Percentiles rank a stretch among this genome's conserved stretches.
Conservation (phyloP, 2,888 invertebrate species). For the Thyatira batis region DNA sequence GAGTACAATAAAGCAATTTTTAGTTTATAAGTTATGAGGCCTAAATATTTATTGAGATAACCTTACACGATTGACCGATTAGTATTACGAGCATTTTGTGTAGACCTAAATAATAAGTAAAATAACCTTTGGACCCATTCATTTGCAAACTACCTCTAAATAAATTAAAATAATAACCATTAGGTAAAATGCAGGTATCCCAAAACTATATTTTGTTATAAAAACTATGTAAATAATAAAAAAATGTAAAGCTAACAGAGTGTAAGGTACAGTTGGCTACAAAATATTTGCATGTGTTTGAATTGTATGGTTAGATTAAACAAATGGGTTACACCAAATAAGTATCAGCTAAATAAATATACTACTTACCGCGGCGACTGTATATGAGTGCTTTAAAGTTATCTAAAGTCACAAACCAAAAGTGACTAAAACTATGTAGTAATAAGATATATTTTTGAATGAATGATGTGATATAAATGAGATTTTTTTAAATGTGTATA, state of each 20-base stretch:
- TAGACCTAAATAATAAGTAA: too few relatives aligned
- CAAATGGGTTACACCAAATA: not conserved
- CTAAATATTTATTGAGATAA: conserved; percentile 51
- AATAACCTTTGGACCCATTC: conserved; percentile 12
- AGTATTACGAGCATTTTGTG: conserved; percentile 33
- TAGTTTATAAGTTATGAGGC: conserved; percentile 47
- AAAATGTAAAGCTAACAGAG: not conserved
- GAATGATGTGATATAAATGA: conserved; percentile 76
- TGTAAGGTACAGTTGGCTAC: too few relatives aligned
- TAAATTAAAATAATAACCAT: too few relatives aligned
- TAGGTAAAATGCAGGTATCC: not conserved
- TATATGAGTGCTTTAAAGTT: conserved; percentile 14
- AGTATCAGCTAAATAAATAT: not conserved
- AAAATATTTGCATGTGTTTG: too few relatives aligned
- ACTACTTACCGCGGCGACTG: not conserved
- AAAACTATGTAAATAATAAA: not conserved
- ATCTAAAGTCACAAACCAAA: conserved; percentile 27
- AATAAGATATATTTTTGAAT: conserved; percentile 68
- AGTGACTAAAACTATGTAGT: conserved; percentile 36
- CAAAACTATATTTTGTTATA: not conserved
- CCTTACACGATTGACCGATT: conserved; percentile 15
- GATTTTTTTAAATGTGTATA: conserved; percentile 67
- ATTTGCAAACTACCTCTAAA: too few relatives aligned
- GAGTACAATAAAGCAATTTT: conserved; percentile 73
- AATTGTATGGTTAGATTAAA: not conserved